These are phyloP conservation scores for Thunnus albacares DNA, from an alignment of 2,797 vertebrate species.

Conservation along the genomic window DNA sequence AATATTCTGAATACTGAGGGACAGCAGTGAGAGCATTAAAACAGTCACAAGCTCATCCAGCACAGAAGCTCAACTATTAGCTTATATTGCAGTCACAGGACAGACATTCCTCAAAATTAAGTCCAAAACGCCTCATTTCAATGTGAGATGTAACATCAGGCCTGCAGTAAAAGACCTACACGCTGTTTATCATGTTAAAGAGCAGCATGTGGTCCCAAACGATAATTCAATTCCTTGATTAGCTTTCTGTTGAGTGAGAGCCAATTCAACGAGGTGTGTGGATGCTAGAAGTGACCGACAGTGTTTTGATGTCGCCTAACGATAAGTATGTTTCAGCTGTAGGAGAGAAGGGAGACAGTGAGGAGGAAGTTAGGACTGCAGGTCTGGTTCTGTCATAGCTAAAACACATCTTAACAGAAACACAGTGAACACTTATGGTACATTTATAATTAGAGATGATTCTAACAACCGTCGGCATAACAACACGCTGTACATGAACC, in stretches of 20 bases:
- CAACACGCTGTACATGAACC: not conserved
- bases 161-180: not conserved
- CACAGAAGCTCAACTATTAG: slow-evolving; percentile 18
- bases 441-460: slow-evolving; percentile 11
- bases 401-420: not conserved
- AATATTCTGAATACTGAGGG: not conserved
- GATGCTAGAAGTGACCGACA: not conserved
- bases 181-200: slow-evolving; percentile 1
- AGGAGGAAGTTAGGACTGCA: not conserved
- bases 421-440: not conserved
- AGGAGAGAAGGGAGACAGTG: not conserved
- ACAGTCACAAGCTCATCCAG: not conserved
- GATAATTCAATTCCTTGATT: slow-evolving; percentile 5
- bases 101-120: slow-evolving; percentile 35
- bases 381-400: not conserved
- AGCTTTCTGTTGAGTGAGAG: slow-evolving; percentile 6
- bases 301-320: not conserved
- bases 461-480: slow-evolving; percentile 16
- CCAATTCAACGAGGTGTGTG: not conserved
- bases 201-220: not conserved
- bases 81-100: slow-evolving; percentile 42
- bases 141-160: not conserved
- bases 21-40: not conserved
- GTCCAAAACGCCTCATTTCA: not conserved
- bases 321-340: not conserved